Conservation (phyloP, 2,113 vertebrate species). For the Ibidorhyncha struthersii region DNA sequence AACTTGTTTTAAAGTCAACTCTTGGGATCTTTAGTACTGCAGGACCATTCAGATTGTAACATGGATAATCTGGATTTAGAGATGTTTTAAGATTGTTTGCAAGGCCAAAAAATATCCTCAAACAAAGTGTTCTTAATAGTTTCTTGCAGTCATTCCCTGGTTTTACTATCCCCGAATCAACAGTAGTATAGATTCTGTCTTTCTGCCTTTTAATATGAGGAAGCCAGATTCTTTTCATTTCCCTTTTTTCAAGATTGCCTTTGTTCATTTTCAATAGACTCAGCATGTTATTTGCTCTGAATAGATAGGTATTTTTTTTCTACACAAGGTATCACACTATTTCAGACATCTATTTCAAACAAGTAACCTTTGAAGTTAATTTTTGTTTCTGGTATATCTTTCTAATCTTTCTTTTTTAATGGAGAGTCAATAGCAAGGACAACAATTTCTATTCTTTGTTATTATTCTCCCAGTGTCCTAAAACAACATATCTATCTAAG, state of each 20-base stretch:
- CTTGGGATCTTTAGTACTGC: neutral
- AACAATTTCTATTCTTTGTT: neutral
- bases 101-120: neutral
- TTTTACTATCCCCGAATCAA: neutral
- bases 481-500: neutral
- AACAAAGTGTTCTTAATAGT: neutral
- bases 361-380: neutral
- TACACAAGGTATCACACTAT: neutral
- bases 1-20: neutral
- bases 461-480: neutral
- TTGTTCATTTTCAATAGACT: neutral
- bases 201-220: neutral
- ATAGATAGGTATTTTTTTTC: neutral
- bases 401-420: slow-evolving; percentile 18
- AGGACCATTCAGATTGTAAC: neutral
- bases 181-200: neutral
- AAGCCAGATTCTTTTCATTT: neutral
- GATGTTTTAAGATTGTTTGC: neutral
- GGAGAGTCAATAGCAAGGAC: neutral
- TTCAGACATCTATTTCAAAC: neutral
- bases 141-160: neutral
- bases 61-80: neutral
- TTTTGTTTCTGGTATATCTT: neutral
- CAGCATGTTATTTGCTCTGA: neutral
- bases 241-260: neutral